Conservation (phyloP, 2,888 invertebrate genomes). For the Caenorhabditis uteleia region DNA sequence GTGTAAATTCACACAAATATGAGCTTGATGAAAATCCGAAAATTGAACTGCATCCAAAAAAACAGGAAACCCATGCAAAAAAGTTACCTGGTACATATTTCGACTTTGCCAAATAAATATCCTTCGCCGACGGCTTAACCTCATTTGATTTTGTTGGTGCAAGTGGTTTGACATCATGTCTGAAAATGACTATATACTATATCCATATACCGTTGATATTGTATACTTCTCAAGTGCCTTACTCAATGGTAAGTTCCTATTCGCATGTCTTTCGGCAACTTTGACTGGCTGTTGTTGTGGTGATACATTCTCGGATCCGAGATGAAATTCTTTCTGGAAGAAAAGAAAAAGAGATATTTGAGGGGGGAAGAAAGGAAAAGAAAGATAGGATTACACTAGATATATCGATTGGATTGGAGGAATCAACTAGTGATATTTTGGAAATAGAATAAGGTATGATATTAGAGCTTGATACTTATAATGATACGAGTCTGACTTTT, state of each 20-base stretch:
- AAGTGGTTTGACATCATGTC: slow-evolving; percentile 25
- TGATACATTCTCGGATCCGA: slow-evolving; percentile 47
- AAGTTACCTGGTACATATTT: slow-evolving; percentile 79
- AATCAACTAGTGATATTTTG: too few species aligned
- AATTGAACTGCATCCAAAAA: neutral
- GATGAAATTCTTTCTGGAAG: slow-evolving; percentile 33
- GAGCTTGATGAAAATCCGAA: neutral
- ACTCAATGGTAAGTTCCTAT: slow-evolving; percentile 59
- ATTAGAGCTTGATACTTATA: too few species aligned
- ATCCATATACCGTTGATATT: neutral
- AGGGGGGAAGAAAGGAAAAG: too few species aligned
- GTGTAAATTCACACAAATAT: too few species aligned
- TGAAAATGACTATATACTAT: slow-evolving; percentile 6
- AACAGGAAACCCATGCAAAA: neutral
- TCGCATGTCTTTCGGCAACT: slow-evolving; percentile 53
- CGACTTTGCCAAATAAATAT: slow-evolving; percentile 81
- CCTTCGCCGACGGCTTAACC: slow-evolving; percentile 74
- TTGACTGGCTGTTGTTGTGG: slow-evolving; percentile 50
- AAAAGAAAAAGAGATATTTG: too few species aligned
- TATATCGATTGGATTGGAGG: too few species aligned
- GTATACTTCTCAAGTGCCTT: slow-evolving; percentile 53
- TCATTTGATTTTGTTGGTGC: slow-evolving; percentile 34
- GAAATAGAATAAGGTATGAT: too few species aligned
- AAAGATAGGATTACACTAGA: too few species aligned
- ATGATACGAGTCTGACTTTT: too few species aligned